These are phyloP conservation scores for Fregetta grallaria DNA, from an alignment of 2,113 vertebrate genomes.

Conservation along the genomic window DNA sequence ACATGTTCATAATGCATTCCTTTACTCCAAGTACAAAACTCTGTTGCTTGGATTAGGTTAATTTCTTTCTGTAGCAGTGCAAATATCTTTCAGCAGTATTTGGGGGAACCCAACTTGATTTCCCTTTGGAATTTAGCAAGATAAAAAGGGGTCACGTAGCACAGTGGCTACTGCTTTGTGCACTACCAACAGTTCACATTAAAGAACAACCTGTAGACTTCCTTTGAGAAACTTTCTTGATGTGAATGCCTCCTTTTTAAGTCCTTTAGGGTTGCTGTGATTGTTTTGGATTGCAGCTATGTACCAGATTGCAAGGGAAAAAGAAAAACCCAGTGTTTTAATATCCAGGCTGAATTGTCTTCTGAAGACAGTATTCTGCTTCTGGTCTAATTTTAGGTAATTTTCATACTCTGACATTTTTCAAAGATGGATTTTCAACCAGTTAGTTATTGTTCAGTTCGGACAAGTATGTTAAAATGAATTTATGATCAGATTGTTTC, in stretches of 20 bases:
- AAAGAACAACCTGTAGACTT: neutral
- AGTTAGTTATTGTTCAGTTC: neutral
- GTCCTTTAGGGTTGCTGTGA: neutral
- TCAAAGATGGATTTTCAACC: neutral
- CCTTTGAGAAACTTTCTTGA: neutral
- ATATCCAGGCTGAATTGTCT: neutral
- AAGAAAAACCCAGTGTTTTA: neutral
- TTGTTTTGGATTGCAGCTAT: neutral
- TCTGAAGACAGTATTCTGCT: neutral
- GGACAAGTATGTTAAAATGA: neutral
- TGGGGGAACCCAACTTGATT: neutral
- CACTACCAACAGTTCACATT: neutral
- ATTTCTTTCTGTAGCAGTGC: neutral
- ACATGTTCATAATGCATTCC: slow-evolving; percentile 25
- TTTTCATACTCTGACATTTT: neutral
- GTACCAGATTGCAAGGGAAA: neutral
- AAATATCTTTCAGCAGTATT: neutral
- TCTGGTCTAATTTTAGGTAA: neutral
- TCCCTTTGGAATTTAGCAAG: neutral
- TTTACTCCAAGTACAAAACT: slow-evolving; percentile 8
- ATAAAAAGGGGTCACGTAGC: neutral
- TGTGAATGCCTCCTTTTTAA: neutral
- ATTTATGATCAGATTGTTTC: neutral
- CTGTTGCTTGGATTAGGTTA: neutral
- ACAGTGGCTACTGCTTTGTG: slow-evolving; percentile 1